Conservation (phyloP, 1,140 invertebrate genomes). For the Drosophila littoralis region DNA sequence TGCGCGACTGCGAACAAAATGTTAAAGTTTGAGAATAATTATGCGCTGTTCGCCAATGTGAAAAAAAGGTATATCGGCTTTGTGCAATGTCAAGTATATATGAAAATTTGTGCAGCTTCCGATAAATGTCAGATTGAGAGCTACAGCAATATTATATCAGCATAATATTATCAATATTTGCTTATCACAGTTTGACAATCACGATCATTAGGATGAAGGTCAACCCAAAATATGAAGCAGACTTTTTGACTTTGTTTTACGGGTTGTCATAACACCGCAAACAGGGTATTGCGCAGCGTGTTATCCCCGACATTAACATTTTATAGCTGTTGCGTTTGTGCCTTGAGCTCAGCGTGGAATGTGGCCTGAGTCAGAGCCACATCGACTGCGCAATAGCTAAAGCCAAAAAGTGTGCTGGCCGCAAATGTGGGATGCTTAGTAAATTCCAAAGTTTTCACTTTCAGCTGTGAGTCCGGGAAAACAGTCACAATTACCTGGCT, state of each 20-base stretch:
- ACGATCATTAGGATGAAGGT: no score
- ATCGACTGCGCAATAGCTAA: constrained; percentile 64
- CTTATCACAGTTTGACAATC: no score
- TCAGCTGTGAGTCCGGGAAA: constrained; percentile 20
- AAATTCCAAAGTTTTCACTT: constrained; percentile 32
- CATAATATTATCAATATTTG: no score
- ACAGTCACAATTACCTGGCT: constrained; percentile 11
- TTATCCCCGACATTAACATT: neutral
- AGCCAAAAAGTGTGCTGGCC: constrained; percentile 3
- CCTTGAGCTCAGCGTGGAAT: constrained; percentile 51
- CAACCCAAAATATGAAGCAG: no score
- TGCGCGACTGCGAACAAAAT: constrained; percentile 69
- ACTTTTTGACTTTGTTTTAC: no score
- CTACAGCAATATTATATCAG: no score
- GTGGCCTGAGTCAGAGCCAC: constrained; percentile 66
- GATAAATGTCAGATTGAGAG: no score
- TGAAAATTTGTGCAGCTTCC: no score
- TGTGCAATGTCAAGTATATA: no score
- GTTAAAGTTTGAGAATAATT: constrained; percentile 78
- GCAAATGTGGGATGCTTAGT: constrained; percentile 18
- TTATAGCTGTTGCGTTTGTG: constrained; percentile 48
- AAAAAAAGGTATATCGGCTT: neutral
- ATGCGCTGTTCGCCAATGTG: neutral
- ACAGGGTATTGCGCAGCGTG: neutral
- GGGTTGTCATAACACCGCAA: neutral